Evolutionary conservation across 2,797 vertebrate species (phyloP), one percentile per base, ranked within the genome.

Genomic region (Orestias chungarensis): DNA sequence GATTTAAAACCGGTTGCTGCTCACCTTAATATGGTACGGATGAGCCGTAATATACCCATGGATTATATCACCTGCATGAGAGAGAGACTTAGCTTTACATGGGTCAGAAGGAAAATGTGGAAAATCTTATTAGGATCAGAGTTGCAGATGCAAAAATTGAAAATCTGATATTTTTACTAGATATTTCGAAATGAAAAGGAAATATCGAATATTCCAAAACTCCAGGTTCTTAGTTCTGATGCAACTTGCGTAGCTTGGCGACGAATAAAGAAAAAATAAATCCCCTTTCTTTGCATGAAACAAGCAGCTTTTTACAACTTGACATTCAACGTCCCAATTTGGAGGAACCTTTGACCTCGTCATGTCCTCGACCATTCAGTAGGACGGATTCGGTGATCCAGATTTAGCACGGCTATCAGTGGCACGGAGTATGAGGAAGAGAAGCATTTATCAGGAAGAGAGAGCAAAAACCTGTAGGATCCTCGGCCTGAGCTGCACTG

Each of bases 341-440:
- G 27, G 33, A 1, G 44, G 67, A 64, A 83, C 79, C 81, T 87
- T 83, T 86, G 64, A 86, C 83, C 86, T 81, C 68, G 10, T 67
- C 65, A 59, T 8, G n/a, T 80, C 84, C 79, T 82, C 38, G 68
- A 52, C 85, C 89, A 86, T 86, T 80, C 61, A 59, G 2, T 72
- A 57, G 49, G 73, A 59, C 54, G 31, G 75, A 71, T 73, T 79
- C 82, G 64, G 44, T 69, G 75, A 71, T 90, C 91, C 90, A 88
- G 76, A 91, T 87, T 91, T 92, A 93, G 91, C 81, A 9, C 69
- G 6, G 85, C 87, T 92, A 93, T 93, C 90, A 90, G 70, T 82
- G 87, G 84, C 85, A 74, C 44, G 59, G 74, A 80, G 86, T 86
- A 87, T 83, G 89, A 10, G 15, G 68, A 38, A n/a, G 68, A 71